Percentiles rank a stretch among this genome's conserved stretches.
Evolutionary conservation across 2,797 vertebrate species (phyloP).

Genomic region (Chelon auratus): DNA sequence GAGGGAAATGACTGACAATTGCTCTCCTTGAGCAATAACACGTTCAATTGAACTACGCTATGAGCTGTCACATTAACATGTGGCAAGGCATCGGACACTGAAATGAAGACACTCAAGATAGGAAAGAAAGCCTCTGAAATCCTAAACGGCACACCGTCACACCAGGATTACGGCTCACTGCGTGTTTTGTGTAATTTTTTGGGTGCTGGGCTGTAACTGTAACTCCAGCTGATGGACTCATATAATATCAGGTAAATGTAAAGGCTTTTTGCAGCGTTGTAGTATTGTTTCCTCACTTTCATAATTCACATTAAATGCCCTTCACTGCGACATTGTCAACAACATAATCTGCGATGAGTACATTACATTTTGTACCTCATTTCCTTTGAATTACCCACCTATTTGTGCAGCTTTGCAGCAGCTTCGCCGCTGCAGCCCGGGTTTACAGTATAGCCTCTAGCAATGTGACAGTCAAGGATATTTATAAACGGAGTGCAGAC

Average conservation of each 20-base stretch:
- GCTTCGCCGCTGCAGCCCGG: conserved; percentile 3
- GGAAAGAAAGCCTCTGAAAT: conserved; percentile 34
- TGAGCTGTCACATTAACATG: conserved; percentile 74
- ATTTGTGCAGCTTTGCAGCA: conserved; percentile 11
- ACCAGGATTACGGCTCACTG: neutral
- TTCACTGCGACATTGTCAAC: conserved; percentile 10
- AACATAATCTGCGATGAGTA: conserved; percentile 7
- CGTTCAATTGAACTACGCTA: conserved; percentile 65
- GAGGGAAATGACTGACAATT: conserved; percentile 73
- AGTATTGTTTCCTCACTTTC: conserved; percentile 20
- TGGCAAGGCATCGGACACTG: conserved; percentile 32
- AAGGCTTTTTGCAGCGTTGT: neutral
- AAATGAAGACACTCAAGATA: conserved; percentile 44
- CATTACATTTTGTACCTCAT: conserved; percentile 6
- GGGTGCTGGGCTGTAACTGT: neutral
- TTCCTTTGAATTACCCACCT: conserved; percentile 12
- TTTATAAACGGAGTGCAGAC: conserved; percentile 43
- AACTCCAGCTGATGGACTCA: conserved; percentile 5
- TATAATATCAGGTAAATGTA: neutral
- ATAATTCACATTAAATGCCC: conserved; percentile 44
- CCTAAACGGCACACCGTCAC: conserved; percentile 16
- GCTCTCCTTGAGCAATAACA: conserved; percentile 68
- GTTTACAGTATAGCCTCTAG: conserved; percentile 34
- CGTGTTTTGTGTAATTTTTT: conserved; percentile 16
- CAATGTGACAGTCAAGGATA: conserved; percentile 69